Evolutionary conservation across 2,888 invertebrate species (phyloP).

Genomic region (Mylabris sibirica): DNA sequence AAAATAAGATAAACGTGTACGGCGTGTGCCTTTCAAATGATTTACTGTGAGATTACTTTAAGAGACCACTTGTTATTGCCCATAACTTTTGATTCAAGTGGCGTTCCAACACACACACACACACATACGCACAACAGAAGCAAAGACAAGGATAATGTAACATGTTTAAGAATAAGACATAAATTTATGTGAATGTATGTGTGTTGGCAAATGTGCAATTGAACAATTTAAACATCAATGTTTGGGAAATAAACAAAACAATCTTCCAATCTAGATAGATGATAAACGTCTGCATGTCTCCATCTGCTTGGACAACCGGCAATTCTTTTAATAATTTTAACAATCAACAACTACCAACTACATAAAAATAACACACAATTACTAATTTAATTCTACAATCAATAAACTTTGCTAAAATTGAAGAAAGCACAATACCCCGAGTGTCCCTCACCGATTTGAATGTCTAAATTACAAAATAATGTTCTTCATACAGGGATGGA

Average conservation of each 20-base stretch:
- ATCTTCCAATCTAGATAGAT: not conserved
- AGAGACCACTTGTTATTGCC: slow-evolving; percentile 63
- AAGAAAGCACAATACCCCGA: too few species aligned
- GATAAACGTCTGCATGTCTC: not conserved
- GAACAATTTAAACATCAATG: slow-evolving; percentile 5
- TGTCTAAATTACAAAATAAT: too few species aligned
- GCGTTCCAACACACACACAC: slow-evolving; percentile 52
- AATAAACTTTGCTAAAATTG: too few species aligned
- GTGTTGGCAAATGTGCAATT: slow-evolving; percentile 9
- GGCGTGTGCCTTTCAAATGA: slow-evolving; percentile 58
- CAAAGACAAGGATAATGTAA: slow-evolving; percentile 23
- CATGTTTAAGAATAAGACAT: slow-evolving; percentile 42
- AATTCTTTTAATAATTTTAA: not conserved
- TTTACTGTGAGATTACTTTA: slow-evolving; percentile 62
- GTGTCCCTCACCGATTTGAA: too few species aligned
- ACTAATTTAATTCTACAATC: not conserved
- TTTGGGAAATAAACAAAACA: slow-evolving; percentile 9
- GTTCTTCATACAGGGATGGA: too few species aligned
- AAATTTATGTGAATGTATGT: slow-evolving; percentile 40
- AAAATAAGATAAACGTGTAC: slow-evolving; percentile 52
- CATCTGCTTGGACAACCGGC: not conserved
- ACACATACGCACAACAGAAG: slow-evolving; percentile 39
- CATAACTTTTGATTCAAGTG: slow-evolving; percentile 62
- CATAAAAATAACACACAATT: not conserved
- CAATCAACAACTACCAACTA: not conserved